These are phyloP conservation scores for Nixonia krombeini DNA, from an alignment of 1,140 invertebrate species.

Conservation along the genomic window DNA sequence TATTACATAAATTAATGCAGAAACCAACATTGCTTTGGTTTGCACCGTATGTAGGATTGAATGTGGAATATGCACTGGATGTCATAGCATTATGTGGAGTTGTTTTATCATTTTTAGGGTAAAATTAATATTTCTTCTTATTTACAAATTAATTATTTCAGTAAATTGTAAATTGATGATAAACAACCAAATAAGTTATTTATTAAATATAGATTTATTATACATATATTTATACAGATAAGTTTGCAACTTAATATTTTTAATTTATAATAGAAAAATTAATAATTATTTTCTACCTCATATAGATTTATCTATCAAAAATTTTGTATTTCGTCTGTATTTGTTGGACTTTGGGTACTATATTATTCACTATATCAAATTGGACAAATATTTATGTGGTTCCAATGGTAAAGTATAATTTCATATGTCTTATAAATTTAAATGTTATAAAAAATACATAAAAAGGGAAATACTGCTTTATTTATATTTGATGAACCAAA, in stretches of 20 bases:
- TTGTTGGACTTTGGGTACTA: conserved; percentile 79
- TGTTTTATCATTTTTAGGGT: conserved; percentile 78
- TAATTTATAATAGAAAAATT: too few relatives aligned
- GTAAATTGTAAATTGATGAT: too few relatives aligned
- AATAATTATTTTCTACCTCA: too few relatives aligned
- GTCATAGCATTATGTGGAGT: conserved; percentile 79
- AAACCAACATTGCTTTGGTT: conserved; percentile 82
- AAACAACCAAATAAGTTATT: too few relatives aligned
- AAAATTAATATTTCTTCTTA: too few relatives aligned
- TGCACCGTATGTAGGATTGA: conserved; percentile 78
- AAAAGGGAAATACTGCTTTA: too few relatives aligned
- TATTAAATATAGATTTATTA: too few relatives aligned
- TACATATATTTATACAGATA: too few relatives aligned
- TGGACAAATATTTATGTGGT: conserved; percentile 83
- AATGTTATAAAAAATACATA: conserved; percentile 1
- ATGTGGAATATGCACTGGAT: conserved; percentile 81
- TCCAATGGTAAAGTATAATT: conserved; percentile 78
- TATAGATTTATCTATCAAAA: conserved; percentile 77
- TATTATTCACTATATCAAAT: conserved; percentile 86
- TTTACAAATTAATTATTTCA: too few relatives aligned
- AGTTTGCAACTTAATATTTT: too few relatives aligned
- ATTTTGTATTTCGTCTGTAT: conserved; percentile 76
- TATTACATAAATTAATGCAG: conserved; percentile 74
- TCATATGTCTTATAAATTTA: not conserved
- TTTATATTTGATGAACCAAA: too few relatives aligned